Conservation (phyloP, 1,140 invertebrate genomes). For the Ceratoteleas bidentatus region DNA sequence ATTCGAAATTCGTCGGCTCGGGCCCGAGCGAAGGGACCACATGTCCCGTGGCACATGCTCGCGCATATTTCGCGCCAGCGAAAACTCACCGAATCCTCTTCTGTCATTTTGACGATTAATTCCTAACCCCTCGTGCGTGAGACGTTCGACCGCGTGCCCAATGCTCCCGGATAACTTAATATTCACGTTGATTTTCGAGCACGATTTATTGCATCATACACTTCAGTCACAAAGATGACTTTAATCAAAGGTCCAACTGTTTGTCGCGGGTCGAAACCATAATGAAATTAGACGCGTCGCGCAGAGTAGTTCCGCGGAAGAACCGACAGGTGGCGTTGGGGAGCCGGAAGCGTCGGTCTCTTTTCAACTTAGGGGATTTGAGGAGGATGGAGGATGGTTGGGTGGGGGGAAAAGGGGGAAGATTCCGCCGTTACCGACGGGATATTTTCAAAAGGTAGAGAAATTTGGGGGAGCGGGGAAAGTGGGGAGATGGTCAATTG, state of each 20-base stretch:
- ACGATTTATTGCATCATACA: constrained; percentile 29
- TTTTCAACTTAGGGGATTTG: too few species aligned
- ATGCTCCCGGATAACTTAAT: neutral
- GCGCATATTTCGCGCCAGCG: neutral
- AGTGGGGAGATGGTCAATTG: too few species aligned
- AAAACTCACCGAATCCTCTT: constrained; percentile 41
- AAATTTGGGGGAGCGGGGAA: too few species aligned
- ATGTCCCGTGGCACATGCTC: constrained; percentile 37
- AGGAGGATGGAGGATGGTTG: too few species aligned
- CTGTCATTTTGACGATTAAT: constrained; percentile 27
- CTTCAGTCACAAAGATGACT: constrained; percentile 10
- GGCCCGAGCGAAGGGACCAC: constrained; percentile 3
- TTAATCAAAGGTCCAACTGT: constrained; percentile 9
- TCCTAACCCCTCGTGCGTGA: constrained; percentile 1
- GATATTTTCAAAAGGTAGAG: too few species aligned
- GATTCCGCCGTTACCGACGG: too few species aligned
- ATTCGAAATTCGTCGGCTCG: too few species aligned
- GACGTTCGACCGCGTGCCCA: neutral
- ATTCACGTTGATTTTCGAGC: neutral
- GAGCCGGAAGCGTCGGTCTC: too few species aligned
- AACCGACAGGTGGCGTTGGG: too few species aligned
- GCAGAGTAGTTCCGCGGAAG: too few species aligned
- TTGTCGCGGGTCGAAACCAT: constrained; percentile 13
- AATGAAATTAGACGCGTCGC: neutral
- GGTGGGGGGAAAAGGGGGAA: too few species aligned